These are phyloP conservation scores for Agrenia bidenticulata DNA, from an alignment of 2,888 invertebrate species.

Conservation along the genomic window DNA sequence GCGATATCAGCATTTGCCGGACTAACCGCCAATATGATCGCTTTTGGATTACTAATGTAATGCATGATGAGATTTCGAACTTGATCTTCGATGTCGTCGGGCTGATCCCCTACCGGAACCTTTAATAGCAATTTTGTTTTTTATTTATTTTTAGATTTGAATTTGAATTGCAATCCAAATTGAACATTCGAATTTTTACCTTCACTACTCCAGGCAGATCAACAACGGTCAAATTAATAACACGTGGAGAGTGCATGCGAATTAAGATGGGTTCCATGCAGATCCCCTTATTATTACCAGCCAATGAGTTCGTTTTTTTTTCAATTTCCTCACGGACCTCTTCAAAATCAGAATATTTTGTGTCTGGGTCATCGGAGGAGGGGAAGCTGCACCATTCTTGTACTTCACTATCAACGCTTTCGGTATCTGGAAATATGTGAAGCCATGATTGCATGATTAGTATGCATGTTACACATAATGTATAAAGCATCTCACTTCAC, in stretches of 20 bases:
- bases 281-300: slow-evolving; percentile 94
- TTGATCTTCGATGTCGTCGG: slow-evolving; percentile 93
- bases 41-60: slow-evolving; percentile 93
- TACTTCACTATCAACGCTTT: no score
- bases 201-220: slow-evolving; percentile 98
- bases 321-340: slow-evolving; percentile 90
- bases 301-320: slow-evolving; percentile 86
- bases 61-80: slow-evolving; percentile 84
- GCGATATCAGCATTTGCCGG: slow-evolving; percentile 99
- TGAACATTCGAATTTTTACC: no score
- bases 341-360: slow-evolving; percentile 81
- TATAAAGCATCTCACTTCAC: no score
- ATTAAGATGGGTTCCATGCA: slow-evolving; percentile 91
- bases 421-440: no score
- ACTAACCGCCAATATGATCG: slow-evolving; percentile 94
- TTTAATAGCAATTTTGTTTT: no score
- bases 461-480: no score
- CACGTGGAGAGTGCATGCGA: slow-evolving; percentile 89
- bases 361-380: no score
- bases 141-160: no score
- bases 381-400: no score
- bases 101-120: slow-evolving; percentile 93
- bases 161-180: no score
- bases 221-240: slow-evolving; percentile 88
- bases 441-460: no score